Conservation (phyloP, 2,888 invertebrate genomes). For the Piscicola geometra region DNA sequence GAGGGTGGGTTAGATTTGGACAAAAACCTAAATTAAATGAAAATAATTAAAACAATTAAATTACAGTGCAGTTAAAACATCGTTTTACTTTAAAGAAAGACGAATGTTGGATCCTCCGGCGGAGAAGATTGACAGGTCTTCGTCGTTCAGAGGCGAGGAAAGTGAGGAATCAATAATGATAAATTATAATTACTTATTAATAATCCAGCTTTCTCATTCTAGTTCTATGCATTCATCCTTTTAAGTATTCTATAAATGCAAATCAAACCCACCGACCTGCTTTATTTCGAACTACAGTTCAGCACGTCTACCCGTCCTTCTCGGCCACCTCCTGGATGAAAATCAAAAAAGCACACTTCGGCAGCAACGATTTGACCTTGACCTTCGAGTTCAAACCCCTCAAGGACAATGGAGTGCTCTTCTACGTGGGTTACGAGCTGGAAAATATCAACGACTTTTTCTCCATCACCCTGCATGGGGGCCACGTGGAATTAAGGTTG, state of each 20-base stretch:
- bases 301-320: conserved; percentile 30
- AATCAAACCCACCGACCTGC: too few relatives aligned
- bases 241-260: too few relatives aligned
- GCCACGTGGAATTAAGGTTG: conserved; percentile 26
- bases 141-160: neutral
- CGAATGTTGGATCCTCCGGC: neutral
- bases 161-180: neutral
- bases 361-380: conserved; percentile 18
- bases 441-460: conserved; percentile 22
- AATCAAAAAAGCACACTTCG: conserved; percentile 23
- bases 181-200: too few relatives aligned
- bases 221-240: too few relatives aligned
- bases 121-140: neutral
- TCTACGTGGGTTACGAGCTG: conserved; percentile 18
- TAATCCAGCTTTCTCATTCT: too few relatives aligned
- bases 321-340: conserved; percentile 28
- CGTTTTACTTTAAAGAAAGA: neutral
- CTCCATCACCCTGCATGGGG: conserved; percentile 1
- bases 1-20: too few relatives aligned
- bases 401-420: conserved; percentile 11
- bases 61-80: too few relatives aligned
- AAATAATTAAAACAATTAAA: neutral
- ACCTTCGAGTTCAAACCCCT: conserved; percentile 23
- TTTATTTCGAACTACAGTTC: too few relatives aligned
- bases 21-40: too few relatives aligned